Evolutionary conservation across 2,113 vertebrate genomes (phyloP), one percentile per base, ranked within the genome.

Genomic region (Heterochromis multidens): DNA sequence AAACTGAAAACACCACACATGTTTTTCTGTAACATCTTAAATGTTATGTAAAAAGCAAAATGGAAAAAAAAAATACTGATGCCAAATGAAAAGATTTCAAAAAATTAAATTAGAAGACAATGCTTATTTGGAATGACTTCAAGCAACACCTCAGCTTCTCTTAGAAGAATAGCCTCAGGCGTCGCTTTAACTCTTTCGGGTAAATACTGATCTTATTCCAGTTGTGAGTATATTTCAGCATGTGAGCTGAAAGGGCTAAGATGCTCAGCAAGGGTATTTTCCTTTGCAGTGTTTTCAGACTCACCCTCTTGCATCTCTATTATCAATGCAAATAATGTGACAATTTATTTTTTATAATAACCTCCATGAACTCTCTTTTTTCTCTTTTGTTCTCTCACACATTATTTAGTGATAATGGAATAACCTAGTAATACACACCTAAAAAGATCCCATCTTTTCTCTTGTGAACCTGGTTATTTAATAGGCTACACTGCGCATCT

Each of bases 101-200:
- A 83, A 81, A 76, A 89, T 87, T 61, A 61, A 63, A 76, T 83
- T 93, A 86, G 89, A 91, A 93, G 87, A 31, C 1, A 33, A 29
- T 61, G 77, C 54, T 61, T 90, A 85, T 90, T 88, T 92, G 89
- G 86, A 93, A 84, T 80, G 19, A 81, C 79, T 92, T 92, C 83
- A 91, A 77, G 94, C 81, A 93, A 89, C 84, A 82, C 83, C 61
- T 80, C 82, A 67, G 52, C 85, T 88, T 82, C 67, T 83, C 82
- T 93, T 88, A 84, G 87, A 93, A 93, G 90, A 65, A 83, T 29
- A 79, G 87, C 90, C 92, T 49, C 86, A 3, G 91, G 91, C 83
- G 7, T 76, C 40, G 79, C 67, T 65, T 90, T 84, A 90, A 90
- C 85, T 91, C 89, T 90, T 90, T 87, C 12, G 6, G 78, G 67